Base-by-base conservation (phyloP, 1,140 invertebrate genomes). In the Ceratina calcarata region DNA sequence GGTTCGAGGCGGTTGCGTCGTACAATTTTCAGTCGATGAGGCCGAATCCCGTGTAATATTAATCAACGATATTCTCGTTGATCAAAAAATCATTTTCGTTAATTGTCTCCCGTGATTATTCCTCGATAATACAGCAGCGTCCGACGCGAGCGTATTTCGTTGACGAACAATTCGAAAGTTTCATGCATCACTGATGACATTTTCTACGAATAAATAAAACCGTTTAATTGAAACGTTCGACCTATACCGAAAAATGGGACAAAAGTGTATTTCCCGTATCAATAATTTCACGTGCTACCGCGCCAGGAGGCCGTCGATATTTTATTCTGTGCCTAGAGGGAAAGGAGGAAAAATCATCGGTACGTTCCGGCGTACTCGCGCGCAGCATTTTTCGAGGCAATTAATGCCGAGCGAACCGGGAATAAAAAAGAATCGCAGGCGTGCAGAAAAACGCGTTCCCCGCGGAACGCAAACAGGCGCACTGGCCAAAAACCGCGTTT, bases 191-290 rank as follows among this genome's bases (percentile, higher is more conserved):
- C 22, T 20, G 51, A 1, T 45, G 32, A 18, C 65, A 32, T 51
- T 60, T 78, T 45, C 37, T 78, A 8, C 57, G 24, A 61, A 70
- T 67, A 55, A 75, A 67, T 51, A 60, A 22, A 45, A 24, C n/a
- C 24, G 45, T 78, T 70, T 78, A 71, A 78, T 70, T 62, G 67
- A 62, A 78, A 70, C 67, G 57, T 62, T 78, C 65, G 58, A 61
- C 51, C 55, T 24, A 7, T 15, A 10, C 65, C 1, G 18, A 6
- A 60, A 60, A 27, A 20, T 18, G 24, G n/a, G n/a, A 51, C 24
- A 18, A 69, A 16, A 13, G 22, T 51, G 27, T 55, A 71, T 71
- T 71, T 69, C 55, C 27, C 49, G 49, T 64, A 78, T 71, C 68
- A 37, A 27, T 60, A 22, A 78, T 78, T 71, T 78, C 58, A 53